Evolutionary conservation across 2,888 invertebrate genomes (phyloP), one percentile per base, ranked within the genome.

Genomic region (Drosophila incognita): DNA sequence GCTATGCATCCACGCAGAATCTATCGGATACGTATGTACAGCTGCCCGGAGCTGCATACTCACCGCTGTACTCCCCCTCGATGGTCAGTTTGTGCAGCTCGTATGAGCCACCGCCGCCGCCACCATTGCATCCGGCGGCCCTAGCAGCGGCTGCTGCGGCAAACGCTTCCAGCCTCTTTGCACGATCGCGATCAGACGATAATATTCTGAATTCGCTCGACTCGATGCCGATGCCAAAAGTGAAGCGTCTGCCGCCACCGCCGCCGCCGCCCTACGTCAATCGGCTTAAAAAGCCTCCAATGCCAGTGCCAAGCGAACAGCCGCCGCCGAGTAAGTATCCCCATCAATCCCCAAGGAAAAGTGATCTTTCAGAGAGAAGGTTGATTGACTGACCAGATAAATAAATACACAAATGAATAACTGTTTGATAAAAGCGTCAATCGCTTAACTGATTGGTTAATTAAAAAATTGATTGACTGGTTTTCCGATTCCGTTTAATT

Each of bases 1-100:
- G 96, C 70, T 97, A 96, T 91, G 96, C 97, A 29, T 97, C 97
- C 8, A 96, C 96, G 89, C 96, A 97, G 91, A 97, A 97, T 92
- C 94, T 97, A 48, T 96, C 96, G 1, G 96, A 96, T 91, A 95
- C 96, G 0, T 96, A 96, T 83, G 95, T 96, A 13, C 96, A 96
- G 92, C 92, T 96, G 61, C 96, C 96, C 15, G 77, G 89, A 11
- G 91, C 92, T 21, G 94, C 94, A 10, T 94, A 95, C 74, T 94
- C 94, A 11, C 95, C 95, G 69, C 94, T 96, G 89, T 96, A 96
- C 91, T 95, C 95, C 33, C 93, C 95, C 79, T 95, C 95, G 6
- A 95, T 96, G 71, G 94, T 95, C 27, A 95, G 95, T 93, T 92
- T 95, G 93, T 94, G 95, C 94, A 93, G 96, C 91, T 92, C 95